Evolutionary conservation across 23 tunicate species (phyloP), one percentile per base, ranked within the genome.

Genomic region (Halocynthia roretzi): DNA sequence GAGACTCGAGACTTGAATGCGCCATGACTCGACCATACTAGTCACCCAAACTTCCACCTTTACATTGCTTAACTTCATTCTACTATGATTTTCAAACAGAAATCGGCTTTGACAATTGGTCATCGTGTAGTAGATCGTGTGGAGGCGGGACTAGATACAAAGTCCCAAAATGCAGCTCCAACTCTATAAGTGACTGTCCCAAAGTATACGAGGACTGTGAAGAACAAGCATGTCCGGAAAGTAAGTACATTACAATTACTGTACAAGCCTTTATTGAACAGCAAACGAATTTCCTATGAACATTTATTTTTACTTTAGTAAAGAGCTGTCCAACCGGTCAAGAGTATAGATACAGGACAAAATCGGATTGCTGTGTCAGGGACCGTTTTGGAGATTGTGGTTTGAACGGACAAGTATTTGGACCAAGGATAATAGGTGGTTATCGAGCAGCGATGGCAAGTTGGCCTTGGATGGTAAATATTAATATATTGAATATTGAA

Each of bases 381-480:
- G 22, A 40, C 10, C 40, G 52, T 15, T 58, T 44, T 5, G 80
- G 66, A 14, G 68, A 51, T 8, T 83, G 87, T 49, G 86, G 86
- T 6, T 52, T 12, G 8, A 60, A 76, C 8, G 50, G 23, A 14
- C 80, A 68, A 51, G 15, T 51, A 6, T 68, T 11, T 8, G 67
- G 71, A 9, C 70, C 70, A 11, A 76, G 87, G 57, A 76, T 83
- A 58, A 68, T 83, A 14, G 87, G 87, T 21, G 87, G 87, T 19
- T 61, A 14, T 11, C 64, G 67, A 17, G 81, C 87, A 7, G 67
- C 31, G 54, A 78, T 12, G 11, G 14, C 56, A 10, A 68, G 67
- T 58, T 83, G 87, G 87, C 87, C 87, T 10, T 83, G 80, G 75
- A 83, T 83, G 87, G 87, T 83, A 68, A 68, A 15, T 9, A 20